Percentiles rank a stretch among this genome's conserved stretches.
Conservation (phyloP, 1,140 invertebrate genomes). For the Conus ventricosus region DNA sequence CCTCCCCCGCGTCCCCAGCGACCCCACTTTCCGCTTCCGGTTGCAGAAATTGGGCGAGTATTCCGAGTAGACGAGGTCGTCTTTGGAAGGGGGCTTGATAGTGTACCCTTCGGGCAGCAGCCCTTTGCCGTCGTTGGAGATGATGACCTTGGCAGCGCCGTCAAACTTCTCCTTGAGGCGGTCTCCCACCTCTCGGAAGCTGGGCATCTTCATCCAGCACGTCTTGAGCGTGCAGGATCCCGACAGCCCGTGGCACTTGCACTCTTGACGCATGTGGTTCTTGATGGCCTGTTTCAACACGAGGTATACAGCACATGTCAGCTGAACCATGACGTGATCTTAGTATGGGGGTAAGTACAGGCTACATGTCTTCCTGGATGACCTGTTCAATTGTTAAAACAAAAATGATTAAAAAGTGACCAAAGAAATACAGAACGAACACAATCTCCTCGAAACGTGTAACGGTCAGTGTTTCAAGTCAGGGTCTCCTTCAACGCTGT, state of each 20-base stretch:
- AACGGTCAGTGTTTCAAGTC: no score
- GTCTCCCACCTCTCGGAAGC: constrained; percentile 88
- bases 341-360: not conserved
- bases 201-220: constrained; percentile 93
- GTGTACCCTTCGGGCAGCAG: constrained; percentile 61
- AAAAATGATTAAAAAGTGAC: no score
- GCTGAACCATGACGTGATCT: not conserved
- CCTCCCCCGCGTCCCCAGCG: constrained; percentile 65
- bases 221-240: constrained; percentile 96
- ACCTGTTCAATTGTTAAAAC: no score
- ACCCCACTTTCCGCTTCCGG: constrained; percentile 59
- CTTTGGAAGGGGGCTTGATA: constrained; percentile 86
- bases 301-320: not conserved
- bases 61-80: constrained; percentile 91
- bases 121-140: constrained; percentile 63
- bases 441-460: no score
- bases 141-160: constrained; percentile 84
- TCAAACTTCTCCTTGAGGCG: constrained; percentile 88
- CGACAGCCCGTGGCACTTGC: constrained; percentile 97
- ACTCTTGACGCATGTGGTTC: constrained; percentile 74
- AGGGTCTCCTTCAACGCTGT: no score
- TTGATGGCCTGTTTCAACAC: constrained; percentile 61
- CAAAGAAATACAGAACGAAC: no score
- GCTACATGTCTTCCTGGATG: not conserved
- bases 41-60: constrained; percentile 93